These are phyloP conservation scores for Adrianichthys oophorus DNA, from an alignment of 2,797 vertebrate species.

Conservation along the genomic window DNA sequence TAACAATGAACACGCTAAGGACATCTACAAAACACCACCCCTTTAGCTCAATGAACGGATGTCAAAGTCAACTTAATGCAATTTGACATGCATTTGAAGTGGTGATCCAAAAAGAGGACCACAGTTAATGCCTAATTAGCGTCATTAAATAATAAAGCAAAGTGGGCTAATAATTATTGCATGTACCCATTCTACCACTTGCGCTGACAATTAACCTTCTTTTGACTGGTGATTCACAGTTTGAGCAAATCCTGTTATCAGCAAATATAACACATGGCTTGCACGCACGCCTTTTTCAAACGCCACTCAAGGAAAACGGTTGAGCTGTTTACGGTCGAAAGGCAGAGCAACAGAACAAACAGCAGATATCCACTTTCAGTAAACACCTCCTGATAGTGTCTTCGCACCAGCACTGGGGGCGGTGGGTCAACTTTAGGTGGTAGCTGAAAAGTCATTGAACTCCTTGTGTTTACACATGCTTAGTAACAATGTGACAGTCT, in stretches of 20 bases:
- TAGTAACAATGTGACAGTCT: slow-evolving; percentile 66
- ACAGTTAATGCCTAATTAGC: slow-evolving; percentile 79
- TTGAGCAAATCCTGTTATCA: slow-evolving; percentile 84
- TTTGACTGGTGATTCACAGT: slow-evolving; percentile 78
- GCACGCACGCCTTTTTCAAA: slow-evolving; percentile 59
- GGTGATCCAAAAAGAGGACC: slow-evolving; percentile 70
- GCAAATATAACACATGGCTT: slow-evolving; percentile 82
- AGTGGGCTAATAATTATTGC: slow-evolving; percentile 80
- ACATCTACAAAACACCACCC: slow-evolving; percentile 74
- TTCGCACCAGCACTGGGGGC: slow-evolving; percentile 70
- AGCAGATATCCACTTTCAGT: slow-evolving; percentile 74
- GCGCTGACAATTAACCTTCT: slow-evolving; percentile 82
- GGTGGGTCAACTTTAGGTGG: slow-evolving; percentile 71
- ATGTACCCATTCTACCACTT: slow-evolving; percentile 75
- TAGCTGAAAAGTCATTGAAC: slow-evolving; percentile 74
- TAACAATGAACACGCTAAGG: slow-evolving; percentile 66
- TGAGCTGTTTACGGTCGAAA: slow-evolving; percentile 73
- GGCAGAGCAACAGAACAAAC: slow-evolving; percentile 79
- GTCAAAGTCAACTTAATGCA: slow-evolving; percentile 79
- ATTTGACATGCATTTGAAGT: slow-evolving; percentile 79
- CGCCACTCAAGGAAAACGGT: slow-evolving; percentile 74
- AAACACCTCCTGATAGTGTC: slow-evolving; percentile 72
- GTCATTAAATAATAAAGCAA: slow-evolving; percentile 81
- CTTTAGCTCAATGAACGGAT: slow-evolving; percentile 71
- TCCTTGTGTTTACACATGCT: slow-evolving; percentile 71